Conservation (phyloP, 2,113 vertebrate species). For the Oenanthe melanoleuca region DNA sequence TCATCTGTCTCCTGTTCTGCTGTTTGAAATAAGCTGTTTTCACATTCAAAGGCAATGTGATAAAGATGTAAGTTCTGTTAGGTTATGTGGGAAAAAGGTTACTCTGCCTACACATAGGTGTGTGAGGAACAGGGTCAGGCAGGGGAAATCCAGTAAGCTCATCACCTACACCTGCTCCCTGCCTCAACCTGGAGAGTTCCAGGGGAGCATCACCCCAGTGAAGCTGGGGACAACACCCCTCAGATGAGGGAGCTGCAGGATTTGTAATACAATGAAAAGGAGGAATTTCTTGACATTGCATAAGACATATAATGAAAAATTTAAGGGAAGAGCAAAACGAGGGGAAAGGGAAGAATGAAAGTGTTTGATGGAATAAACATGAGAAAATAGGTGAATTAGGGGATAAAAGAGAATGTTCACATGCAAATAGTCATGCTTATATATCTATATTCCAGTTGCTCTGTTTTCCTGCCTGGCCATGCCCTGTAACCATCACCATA, state of each 20-base stretch:
- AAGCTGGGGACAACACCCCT: background rate
- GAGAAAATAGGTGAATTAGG: background rate
- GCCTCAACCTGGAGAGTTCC: background rate
- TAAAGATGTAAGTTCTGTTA: background rate
- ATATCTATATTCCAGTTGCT: background rate
- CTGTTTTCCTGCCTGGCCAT: background rate
- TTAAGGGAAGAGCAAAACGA: background rate
- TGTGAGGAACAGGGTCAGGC: background rate
- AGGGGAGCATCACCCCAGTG: background rate
- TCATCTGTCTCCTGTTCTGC: background rate
- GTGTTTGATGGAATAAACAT: background rate
- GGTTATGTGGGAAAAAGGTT: background rate
- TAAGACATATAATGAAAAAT: background rate
- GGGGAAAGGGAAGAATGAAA: background rate
- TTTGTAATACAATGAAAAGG: background rate
- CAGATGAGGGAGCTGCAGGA: background rate
- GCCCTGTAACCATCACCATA: background rate
- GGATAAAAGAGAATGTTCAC: background rate
- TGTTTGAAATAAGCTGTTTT: background rate
- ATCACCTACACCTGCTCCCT: background rate
- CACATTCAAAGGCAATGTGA: background rate
- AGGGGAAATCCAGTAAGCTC: background rate
- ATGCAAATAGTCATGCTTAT: background rate
- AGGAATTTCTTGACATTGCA: background rate
- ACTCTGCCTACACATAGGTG: fast-evolving